Base-by-base conservation (phyloP, 1,140 invertebrate species). In the Hirudo medicinalis region DNA sequence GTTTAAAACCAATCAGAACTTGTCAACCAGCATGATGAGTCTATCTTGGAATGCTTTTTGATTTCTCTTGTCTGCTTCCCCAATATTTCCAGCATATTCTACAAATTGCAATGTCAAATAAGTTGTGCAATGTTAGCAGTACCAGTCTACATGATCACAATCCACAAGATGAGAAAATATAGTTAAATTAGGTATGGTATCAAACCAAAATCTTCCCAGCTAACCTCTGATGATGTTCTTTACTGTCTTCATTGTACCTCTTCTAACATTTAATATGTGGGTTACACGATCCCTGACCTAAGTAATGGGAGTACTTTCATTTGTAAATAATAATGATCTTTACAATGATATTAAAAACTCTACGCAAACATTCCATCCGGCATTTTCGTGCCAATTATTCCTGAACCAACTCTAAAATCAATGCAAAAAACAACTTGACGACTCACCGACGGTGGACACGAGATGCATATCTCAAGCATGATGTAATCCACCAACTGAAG, bases 41-140 rank as follows among this genome's bases (percentile, higher is more conserved):
- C 92, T 89, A 77, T 93, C 89, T 78, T 94, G 91, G 77, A 95
- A 92, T 77, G 89, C 87, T 80, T 91, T 88, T 78, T 88, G 87
- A 85, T 90, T 89, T 75, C 92, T 90, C 77, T 89, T 87, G 67
- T 90, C 90, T 29, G 87, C 89, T 79, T 95, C 91, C 0, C 93
- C 94, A 72, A 96, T 85, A 84, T 95, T 96, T 29, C 92, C 92
- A 49, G 92, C 92, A 81, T 95, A 97, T 83, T 96, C 92, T 91
- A 80, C n/a, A 70, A 72, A 54, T 19, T 13, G 8, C 22, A 29
- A 53, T 17, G n/a, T 6, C 9, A 4, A 72, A 36, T 29, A 72
- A 22, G 13, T 60, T 11, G 43, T 71, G 20, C 19, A 22, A 40
- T 36, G 40, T 27, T n/a, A n/a, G n/a, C n/a, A n/a, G n/a, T 25